Conservation (phyloP, 2,888 invertebrate genomes). For the Leptinotarsa rubiginosa region DNA sequence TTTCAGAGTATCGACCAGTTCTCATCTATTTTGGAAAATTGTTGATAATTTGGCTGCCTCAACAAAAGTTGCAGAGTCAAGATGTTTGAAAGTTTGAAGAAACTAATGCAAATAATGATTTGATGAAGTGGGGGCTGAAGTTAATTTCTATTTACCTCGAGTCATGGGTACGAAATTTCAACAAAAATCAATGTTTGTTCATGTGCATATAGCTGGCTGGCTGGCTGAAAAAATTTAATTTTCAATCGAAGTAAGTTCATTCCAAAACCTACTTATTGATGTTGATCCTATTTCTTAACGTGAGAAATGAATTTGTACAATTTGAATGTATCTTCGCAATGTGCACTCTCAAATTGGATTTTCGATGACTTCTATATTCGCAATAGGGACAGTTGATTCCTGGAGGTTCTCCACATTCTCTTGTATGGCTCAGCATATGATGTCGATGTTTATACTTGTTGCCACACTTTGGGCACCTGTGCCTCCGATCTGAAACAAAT, state of each 20-base stretch:
- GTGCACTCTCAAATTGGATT: conserved; percentile 48
- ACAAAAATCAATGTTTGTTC: too few species aligned
- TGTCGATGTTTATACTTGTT: conserved; percentile 64
- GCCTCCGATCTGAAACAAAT: conserved; percentile 30
- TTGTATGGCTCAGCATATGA: conserved; percentile 61
- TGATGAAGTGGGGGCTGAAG: too few species aligned
- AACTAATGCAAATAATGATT: too few species aligned
- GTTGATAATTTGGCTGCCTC: too few species aligned
- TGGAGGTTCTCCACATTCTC: conserved; percentile 72
- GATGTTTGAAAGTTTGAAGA: too few species aligned
- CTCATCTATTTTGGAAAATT: too few species aligned
- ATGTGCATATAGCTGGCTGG: too few species aligned
- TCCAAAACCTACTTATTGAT: not conserved
- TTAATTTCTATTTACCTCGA: too few species aligned
- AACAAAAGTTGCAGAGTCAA: too few species aligned
- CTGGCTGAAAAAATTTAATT: too few species aligned
- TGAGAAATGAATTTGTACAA: not conserved
- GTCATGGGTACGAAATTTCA: too few species aligned
- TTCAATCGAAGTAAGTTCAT: not conserved
- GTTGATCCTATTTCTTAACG: not conserved
- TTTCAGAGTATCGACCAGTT: too few species aligned
- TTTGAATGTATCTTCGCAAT: conserved; percentile 31
- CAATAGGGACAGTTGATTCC: conserved; percentile 70
- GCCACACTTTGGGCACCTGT: conserved; percentile 34
- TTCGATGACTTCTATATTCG: conserved; percentile 52